Conservation (phyloP, 2,888 invertebrate genomes). For the Sympetrum striolatum region DNA sequence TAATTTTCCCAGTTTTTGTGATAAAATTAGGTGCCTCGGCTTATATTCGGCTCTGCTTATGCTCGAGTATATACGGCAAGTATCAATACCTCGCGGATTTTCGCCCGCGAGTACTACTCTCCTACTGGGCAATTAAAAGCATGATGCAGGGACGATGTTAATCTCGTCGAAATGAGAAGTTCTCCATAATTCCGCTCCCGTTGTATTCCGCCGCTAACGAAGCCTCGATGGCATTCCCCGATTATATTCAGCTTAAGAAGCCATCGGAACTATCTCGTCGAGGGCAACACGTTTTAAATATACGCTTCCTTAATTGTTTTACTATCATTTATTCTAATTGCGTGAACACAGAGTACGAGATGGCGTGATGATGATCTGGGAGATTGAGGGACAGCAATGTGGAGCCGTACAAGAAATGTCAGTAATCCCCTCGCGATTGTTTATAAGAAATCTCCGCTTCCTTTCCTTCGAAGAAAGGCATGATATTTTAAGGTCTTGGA, state of each 20-base stretch:
- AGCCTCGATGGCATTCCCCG: background rate
- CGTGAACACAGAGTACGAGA: background rate
- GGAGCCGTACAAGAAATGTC: background rate
- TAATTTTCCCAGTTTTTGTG: too few species aligned
- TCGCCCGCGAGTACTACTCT: background rate
- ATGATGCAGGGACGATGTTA: background rate
- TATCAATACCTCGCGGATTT: background rate
- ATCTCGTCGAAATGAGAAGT: background rate
- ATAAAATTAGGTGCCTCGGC: too few species aligned
- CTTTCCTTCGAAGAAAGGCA: background rate
- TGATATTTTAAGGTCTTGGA: background rate
- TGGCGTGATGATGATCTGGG: background rate
- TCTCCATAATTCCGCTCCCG: background rate
- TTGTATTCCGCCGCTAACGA: background rate
- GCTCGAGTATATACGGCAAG: too few species aligned
- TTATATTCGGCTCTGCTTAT: too few species aligned
- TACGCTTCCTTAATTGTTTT: background rate
- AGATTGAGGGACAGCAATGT: background rate
- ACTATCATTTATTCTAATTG: background rate
- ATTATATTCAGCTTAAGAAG: background rate
- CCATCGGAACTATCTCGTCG: slow-evolving; percentile 12
- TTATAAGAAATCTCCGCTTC: background rate
- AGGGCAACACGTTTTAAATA: background rate
- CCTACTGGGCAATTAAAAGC: background rate
- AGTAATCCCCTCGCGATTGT: background rate